A percentile compares a stretch with the other conserved stretches of the same genome.
These are phyloP conservation scores for Pandion haliaetus DNA, from an alignment of 2,113 vertebrate species.

Conservation along the genomic window DNA sequence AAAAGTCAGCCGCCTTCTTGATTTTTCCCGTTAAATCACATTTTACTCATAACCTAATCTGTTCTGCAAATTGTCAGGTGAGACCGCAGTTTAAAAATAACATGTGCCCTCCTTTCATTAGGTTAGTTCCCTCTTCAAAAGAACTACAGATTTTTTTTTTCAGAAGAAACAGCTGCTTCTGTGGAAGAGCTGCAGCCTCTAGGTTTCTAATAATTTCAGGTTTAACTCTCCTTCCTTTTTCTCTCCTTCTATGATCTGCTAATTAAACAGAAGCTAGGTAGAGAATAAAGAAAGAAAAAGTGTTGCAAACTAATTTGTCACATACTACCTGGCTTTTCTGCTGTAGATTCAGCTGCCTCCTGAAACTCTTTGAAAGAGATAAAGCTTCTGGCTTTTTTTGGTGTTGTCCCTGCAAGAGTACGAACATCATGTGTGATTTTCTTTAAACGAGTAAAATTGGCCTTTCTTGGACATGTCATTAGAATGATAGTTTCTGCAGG, in stretches of 20 bases:
- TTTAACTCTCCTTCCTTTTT: neutral
- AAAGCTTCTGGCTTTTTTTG: neutral
- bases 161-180: neutral
- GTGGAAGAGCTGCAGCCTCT: neutral
- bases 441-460: neutral
- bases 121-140: neutral
- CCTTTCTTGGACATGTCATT: neutral
- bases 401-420: neutral
- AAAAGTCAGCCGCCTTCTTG: neutral
- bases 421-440: neutral
- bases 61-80: neutral
- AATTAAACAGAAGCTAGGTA: neutral
- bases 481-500: neutral
- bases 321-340: neutral
- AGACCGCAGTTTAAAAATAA: neutral
- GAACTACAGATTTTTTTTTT: neutral
- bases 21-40: neutral
- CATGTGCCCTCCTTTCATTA: neutral
- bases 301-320: neutral
- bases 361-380: neutral
- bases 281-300: neutral
- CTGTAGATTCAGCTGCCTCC: neutral
- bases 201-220: neutral
- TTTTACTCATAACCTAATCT: neutral
- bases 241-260: neutral